Percentiles rank a stretch among this genome's conserved stretches.
These are phyloP conservation scores for Parnassius glacialis DNA, from an alignment of 2,888 invertebrate species.

Conservation along the genomic window DNA sequence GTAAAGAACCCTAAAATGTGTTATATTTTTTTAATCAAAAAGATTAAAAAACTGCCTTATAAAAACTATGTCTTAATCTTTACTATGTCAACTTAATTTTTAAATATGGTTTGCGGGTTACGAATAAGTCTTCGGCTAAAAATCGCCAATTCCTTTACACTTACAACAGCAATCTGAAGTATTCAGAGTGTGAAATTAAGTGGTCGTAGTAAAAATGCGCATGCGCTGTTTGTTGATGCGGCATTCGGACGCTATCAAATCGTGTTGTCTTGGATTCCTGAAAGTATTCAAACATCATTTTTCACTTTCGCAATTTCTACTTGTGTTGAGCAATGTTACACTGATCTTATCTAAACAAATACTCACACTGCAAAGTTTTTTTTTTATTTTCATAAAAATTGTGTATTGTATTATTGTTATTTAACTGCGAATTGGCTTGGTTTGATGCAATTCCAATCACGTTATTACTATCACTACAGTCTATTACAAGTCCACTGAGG, in stretches of 20 bases:
- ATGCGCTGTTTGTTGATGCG: constrained; percentile 16
- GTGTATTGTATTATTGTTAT: too few relatives aligned
- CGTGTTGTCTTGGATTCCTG: constrained; percentile 10
- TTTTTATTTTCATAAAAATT: background rate
- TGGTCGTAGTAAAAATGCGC: constrained; percentile 26
- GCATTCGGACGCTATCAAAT: constrained; percentile 14
- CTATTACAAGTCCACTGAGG: too few relatives aligned
- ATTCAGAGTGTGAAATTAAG: constrained; percentile 45
- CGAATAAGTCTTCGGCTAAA: too few relatives aligned
- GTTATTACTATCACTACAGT: too few relatives aligned
- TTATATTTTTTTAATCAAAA: too few relatives aligned
- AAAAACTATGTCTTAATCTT: too few relatives aligned
- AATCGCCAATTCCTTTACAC: constrained; percentile 11
- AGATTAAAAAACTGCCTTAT: too few relatives aligned
- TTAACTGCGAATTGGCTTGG: too few relatives aligned
- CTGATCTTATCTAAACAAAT: constrained; percentile 12
- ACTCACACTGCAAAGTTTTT: background rate
- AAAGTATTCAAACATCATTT: constrained; percentile 13
- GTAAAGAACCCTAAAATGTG: too few relatives aligned
- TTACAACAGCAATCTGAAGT: constrained; percentile 29
- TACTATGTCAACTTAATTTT: too few relatives aligned
- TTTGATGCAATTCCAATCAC: too few relatives aligned
- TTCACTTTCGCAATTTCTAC: constrained; percentile 13
- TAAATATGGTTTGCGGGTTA: too few relatives aligned
- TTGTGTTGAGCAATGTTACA: constrained; percentile 1